Evolutionary conservation across 2,888 invertebrate genomes (phyloP).

Genomic region (Blastobasis adustella): DNA sequence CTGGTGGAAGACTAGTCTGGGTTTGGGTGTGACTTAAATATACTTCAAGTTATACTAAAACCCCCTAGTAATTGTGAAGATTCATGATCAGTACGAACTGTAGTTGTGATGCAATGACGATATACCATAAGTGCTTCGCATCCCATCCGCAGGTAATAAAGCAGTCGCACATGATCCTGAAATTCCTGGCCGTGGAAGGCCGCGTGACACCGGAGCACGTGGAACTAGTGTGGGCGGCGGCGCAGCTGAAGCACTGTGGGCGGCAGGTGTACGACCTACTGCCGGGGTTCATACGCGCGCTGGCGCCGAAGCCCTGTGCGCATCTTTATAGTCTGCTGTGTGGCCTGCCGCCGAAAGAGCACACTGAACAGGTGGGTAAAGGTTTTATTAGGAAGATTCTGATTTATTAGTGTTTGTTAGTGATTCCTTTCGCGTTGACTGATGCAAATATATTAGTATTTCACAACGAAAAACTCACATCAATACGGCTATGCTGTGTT

Average conservation of each 20-base stretch:
- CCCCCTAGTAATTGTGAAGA: no score
- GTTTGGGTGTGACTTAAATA: no score
- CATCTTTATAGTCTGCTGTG: conserved; percentile 92
- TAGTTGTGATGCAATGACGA: no score
- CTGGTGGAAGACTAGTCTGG: no score
- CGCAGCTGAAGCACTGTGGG: conserved; percentile 95
- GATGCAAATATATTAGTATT: no score
- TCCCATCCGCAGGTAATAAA: conserved; percentile 82
- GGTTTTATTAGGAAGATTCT: not conserved
- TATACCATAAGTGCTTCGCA: no score
- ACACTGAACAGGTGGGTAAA: conserved; percentile 86
- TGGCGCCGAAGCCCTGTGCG: conserved; percentile 90
- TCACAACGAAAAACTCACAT: no score
- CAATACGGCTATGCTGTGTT: no score
- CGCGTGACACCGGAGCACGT: conserved; percentile 92
- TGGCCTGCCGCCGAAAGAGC: conserved; percentile 90
- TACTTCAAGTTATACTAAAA: no score
- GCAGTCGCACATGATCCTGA: conserved; percentile 94
- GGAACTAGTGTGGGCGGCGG: conserved; percentile 95
- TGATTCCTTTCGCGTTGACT: no score
- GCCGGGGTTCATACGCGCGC: conserved; percentile 91
- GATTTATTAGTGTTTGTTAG: not conserved
- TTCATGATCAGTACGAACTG: no score
- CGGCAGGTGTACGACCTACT: conserved; percentile 94
- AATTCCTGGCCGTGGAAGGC: conserved; percentile 94